Conservation (phyloP, 2,888 invertebrate genomes). For the Nemotelus nigrinus region DNA sequence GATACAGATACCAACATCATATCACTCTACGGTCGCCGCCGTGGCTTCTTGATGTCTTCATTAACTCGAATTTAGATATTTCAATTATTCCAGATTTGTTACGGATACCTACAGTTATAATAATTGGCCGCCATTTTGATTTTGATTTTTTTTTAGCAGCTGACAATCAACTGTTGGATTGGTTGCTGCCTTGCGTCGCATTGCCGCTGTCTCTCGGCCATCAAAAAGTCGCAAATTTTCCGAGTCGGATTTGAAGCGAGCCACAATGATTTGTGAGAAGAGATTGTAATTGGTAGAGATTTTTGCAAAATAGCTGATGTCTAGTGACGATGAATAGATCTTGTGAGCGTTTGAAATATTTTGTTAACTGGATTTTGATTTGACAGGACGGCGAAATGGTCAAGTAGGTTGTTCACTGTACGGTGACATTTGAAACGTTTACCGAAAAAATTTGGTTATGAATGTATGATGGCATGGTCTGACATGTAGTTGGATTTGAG, state of each 20-base stretch:
- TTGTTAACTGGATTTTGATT: constrained; percentile 8
- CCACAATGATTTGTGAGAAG: constrained; percentile 17
- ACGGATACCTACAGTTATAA: constrained; percentile 40
- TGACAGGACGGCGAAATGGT: constrained; percentile 14
- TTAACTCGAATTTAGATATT: constrained; percentile 47
- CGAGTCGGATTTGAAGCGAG: not conserved
- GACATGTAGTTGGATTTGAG: too few species aligned
- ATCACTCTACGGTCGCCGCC: constrained; percentile 6
- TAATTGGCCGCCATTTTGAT: constrained; percentile 42
- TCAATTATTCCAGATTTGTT: constrained; percentile 47
- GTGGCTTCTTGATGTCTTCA: constrained; percentile 48
- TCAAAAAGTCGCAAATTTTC: constrained; percentile 26
- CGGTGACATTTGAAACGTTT: constrained; percentile 1
- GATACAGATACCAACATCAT: not conserved
- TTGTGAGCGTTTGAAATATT: constrained; percentile 10
- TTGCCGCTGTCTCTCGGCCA: not conserved
- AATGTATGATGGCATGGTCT: not conserved
- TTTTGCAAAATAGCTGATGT: constrained; percentile 30
- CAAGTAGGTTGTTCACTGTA: not conserved
- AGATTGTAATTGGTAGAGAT: constrained; percentile 29
- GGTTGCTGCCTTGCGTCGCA: not conserved
- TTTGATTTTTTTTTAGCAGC: not conserved
- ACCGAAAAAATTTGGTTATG: not conserved
- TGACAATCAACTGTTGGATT: not conserved
- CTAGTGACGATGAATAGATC: not conserved